Base-by-base conservation (phyloP, 2,797 vertebrate species). In the Columba guinea region DNA sequence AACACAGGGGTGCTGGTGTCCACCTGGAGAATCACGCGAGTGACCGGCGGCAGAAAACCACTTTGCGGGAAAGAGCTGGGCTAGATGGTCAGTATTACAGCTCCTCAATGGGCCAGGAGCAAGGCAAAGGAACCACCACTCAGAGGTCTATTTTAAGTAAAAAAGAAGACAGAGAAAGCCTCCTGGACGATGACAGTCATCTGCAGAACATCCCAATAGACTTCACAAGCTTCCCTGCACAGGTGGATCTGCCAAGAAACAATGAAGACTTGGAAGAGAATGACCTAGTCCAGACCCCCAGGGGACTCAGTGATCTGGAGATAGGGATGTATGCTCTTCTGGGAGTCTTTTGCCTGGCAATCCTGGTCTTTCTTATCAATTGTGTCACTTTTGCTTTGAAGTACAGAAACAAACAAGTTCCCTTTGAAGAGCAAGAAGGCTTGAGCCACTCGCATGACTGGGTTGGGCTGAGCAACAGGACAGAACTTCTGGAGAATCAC, bases 281-380 rank as follows among this genome's bases (percentile, higher is more conserved):
- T 1, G 98, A 98, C 69, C 98, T 98, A 18, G 76, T 96, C 5
- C 95, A 98, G 87, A 81, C 96, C 0, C 93, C 98, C 52, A 96
- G 98, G 23, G 98, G 99, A 3, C 98, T 99, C 46, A 99, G 98
- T 0, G 99, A 99, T 96, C 96, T 99, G 85, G 99, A 99, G 97
- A 99, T 99, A 13, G 99, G 99, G 12, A 99, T 99, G 99, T 99
- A 99, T 2, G 99, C 99, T 9, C 96, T 99, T 81, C 83, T 99
- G 56, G 98, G 98, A 0, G 99, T 99, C 90, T 99, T 99, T 94
- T 99, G 99, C 95, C 97, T 99, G 95, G 99, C 99, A 41, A 99
- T 99, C 78, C 82, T 99, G 65, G 99, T 99, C n/a, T 99, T 99
- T 97, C 97, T 99, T 1, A 97, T 98, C 21, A 99, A 99, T 90